Base-by-base conservation (phyloP, 2,888 invertebrate species). In the Mesochorus sp. region DNA sequence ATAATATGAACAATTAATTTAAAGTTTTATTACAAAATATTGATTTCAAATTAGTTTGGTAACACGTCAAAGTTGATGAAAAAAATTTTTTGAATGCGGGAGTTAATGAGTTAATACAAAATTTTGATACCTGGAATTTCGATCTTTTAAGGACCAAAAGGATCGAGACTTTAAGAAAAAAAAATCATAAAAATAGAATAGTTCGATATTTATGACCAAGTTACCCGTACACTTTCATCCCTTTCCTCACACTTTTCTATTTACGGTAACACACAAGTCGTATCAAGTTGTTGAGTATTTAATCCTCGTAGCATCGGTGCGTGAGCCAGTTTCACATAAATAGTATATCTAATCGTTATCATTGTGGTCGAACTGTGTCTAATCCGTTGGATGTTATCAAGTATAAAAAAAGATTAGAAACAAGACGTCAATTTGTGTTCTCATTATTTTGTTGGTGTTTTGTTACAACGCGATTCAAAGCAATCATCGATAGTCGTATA, bases 361-460 rank as follows among this genome's bases (percentile, higher is more conserved):
- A n/a, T n/a, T n/a, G n/a, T n/a, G n/a, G n/a, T 61, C 61, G 24
- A 14, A 19, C 2, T 44, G 17, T 6, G 28, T n/a, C 17, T 44
- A 26, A 61, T 44, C 61, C 28, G 31, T n/a, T 6, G 19, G 3
- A 12, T 19, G 44, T 31, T 47, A 62, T 62, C 31, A 12, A 8
- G 31, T n/a, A n/a, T n/a, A n/a, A 62, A 5, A n/a, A 61, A 44
- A 61, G 31, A 62, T 31, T 31, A 12, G 42, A 47, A 19, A 21
- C n/a, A 10, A 31, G 47, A 28, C 2, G 10, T 42, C 17, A 10
- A 14, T n/a, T 19, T 3, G 26, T 24, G 8, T 55, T 14, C 17
- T 3, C 0, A 12, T 21, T 14, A 12, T 37, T 28, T 14, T 37
- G 21, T 6, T 2, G 17, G 6, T 19, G 6, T 3, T 37, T 0